Conservation (phyloP, 1,140 invertebrate species). For the Anthonomus grandis region DNA sequence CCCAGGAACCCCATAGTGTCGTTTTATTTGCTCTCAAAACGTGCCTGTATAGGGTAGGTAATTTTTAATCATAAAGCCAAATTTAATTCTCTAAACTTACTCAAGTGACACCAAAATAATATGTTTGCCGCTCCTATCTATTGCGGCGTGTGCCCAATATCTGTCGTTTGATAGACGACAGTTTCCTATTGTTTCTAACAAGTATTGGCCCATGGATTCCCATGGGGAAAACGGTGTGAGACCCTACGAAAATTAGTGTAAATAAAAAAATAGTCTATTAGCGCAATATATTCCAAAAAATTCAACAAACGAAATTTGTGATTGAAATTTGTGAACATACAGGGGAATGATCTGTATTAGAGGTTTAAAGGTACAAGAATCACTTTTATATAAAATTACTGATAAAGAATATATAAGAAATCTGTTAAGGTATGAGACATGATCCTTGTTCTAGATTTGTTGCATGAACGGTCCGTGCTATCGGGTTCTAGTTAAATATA, state of each 20-base stretch:
- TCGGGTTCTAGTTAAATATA: no score
- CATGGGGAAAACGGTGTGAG: conserved; percentile 44
- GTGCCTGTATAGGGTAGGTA: conserved; percentile 55
- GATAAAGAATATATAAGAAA: no score
- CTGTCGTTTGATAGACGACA: conserved; percentile 40
- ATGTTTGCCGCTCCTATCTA: conserved; percentile 51
- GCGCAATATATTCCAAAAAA: not conserved
- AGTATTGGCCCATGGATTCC: conserved; percentile 44
- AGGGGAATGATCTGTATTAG: no score
- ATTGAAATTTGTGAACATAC: no score
- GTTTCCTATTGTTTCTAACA: conserved; percentile 42
- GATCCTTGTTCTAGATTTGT: no score
- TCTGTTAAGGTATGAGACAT: no score
- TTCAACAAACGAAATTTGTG: no score
- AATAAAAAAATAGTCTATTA: not conserved
- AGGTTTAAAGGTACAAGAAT: no score
- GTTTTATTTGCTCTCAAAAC: conserved; percentile 71
- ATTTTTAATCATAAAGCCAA: no score
- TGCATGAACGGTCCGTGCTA: no score
- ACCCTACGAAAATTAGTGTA: conserved; percentile 28
- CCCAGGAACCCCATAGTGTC: conserved; percentile 69
- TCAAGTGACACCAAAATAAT: conserved; percentile 53
- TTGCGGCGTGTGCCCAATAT: conserved; percentile 44
- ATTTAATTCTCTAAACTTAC: conserved; percentile 43
- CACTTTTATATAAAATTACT: no score